Evolutionary conservation across 1,140 invertebrate species (phyloP).

Genomic region (Ceratosolen fusciceps): DNA sequence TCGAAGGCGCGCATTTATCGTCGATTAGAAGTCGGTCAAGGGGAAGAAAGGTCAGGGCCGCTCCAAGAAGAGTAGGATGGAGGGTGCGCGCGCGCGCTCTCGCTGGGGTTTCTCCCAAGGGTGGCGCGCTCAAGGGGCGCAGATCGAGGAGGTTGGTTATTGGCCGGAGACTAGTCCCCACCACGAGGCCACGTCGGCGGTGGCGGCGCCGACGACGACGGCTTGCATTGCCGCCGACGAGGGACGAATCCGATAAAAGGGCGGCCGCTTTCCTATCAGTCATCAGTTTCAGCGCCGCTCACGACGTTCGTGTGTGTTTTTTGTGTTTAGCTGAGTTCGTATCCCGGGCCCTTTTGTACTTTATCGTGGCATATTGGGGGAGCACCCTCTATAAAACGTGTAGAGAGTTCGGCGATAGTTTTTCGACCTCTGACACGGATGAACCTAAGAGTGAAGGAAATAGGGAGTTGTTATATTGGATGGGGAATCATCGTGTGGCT

Average conservation of each 20-base stretch:
- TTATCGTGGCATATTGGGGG: neutral
- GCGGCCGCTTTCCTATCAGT: constrained; percentile 1
- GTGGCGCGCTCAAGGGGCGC: constrained; percentile 33
- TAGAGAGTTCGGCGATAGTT: too few species aligned
- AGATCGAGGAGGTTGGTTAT: constrained; percentile 35
- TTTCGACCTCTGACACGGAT: too few species aligned
- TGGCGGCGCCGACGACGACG: too few species aligned
- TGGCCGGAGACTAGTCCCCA: constrained; percentile 18
- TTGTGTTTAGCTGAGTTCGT: neutral
- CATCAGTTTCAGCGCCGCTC: neutral
- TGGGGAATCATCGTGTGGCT: neutral
- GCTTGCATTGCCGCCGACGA: neutral
- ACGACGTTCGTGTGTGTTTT: neutral
- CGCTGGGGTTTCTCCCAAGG: neutral
- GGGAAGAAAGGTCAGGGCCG: too few species aligned
- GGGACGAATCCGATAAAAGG: constrained; percentile 22
- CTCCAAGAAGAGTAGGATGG: neutral
- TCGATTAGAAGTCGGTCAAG: too few species aligned
- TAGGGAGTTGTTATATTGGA: neutral
- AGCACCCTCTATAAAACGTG: neutral
- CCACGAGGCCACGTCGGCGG: neutral
- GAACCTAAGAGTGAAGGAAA: neutral
- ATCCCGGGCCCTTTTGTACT: neutral
- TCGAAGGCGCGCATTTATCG: too few species aligned
- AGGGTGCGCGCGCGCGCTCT: too few species aligned